These are phyloP conservation scores for Doris montereyensis DNA, from an alignment of 2,888 invertebrate genomes.

Conservation along the genomic window DNA sequence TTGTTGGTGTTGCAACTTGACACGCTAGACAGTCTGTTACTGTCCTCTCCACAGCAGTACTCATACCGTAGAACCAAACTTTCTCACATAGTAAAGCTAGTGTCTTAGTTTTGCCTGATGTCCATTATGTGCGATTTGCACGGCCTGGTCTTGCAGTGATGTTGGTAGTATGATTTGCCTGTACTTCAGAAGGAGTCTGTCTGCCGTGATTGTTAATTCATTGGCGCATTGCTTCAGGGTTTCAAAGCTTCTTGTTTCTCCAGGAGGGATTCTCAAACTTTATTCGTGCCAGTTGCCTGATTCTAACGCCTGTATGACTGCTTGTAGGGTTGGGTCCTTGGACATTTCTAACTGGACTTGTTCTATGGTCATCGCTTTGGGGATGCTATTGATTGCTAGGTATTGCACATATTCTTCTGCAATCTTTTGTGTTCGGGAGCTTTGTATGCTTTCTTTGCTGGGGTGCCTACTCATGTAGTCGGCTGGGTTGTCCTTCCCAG, in stretches of 20 bases:
- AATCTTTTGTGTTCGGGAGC: slow-evolving; percentile 25
- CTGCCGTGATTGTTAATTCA: not conserved
- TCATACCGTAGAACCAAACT: not conserved
- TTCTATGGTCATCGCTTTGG: not conserved
- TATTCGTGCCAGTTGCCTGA: too few species aligned
- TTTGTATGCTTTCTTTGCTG: not conserved
- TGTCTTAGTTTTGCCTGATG: not conserved
- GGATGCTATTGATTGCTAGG: not conserved
- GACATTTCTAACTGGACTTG: not conserved
- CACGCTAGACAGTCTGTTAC: slow-evolving; percentile 39
- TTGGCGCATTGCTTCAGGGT: not conserved
- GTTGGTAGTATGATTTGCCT: not conserved
- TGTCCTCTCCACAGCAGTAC: not conserved
- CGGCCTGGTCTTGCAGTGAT: not conserved
- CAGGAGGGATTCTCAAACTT: too few species aligned
- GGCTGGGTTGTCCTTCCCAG: slow-evolving; percentile 53
- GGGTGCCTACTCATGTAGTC: slow-evolving; percentile 53
- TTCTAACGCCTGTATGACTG: too few species aligned
- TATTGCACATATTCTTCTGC: not conserved
- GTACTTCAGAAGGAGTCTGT: not conserved
- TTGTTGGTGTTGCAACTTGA: slow-evolving; percentile 27
- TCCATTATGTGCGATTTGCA: slow-evolving; percentile 32
- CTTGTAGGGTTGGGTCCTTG: not conserved
- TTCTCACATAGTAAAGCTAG: not conserved
- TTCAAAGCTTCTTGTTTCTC: not conserved